Evolutionary conservation across 2,888 invertebrate species (phyloP).

Genomic region (Sesia bembeciformis): DNA sequence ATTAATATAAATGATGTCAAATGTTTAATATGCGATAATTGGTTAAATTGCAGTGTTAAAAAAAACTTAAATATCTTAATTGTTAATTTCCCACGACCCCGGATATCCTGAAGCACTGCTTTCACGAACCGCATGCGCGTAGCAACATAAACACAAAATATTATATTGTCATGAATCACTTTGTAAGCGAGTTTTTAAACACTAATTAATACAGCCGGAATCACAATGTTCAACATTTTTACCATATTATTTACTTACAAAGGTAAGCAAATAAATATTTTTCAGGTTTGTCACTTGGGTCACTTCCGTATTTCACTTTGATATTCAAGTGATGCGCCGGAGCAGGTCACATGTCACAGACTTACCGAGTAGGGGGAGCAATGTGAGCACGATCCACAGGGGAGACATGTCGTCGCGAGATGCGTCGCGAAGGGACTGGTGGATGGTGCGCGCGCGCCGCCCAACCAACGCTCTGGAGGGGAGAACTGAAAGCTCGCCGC

Average conservation of each 20-base stretch:
- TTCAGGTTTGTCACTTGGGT: neutral
- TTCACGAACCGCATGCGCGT: constrained; percentile 29
- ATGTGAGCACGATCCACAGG: constrained; percentile 62
- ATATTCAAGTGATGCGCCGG: neutral
- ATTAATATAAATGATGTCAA: too few species aligned
- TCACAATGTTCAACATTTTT: neutral
- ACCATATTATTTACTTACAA: neutral
- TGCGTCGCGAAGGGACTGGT: constrained; percentile 60
- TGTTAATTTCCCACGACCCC: constrained; percentile 36
- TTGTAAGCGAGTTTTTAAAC: neutral
- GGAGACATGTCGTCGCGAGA: constrained; percentile 66
- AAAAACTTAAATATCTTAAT: constrained; percentile 1
- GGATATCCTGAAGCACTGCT: constrained; percentile 35
- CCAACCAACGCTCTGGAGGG: constrained; percentile 16
- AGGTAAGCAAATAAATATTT: neutral
- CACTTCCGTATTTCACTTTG: neutral
- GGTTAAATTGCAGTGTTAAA: too few species aligned
- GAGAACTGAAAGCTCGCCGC: constrained; percentile 48
- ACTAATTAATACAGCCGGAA: neutral
- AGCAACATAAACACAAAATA: constrained; percentile 1
- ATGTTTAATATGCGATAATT: too few species aligned
- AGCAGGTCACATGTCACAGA: constrained; percentile 9
- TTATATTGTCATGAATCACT: neutral
- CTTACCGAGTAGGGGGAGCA: constrained; percentile 70
- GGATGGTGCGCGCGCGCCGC: constrained; percentile 23